phyloP scores from a whole-genome alignment of 2,888 invertebrate species.

The Polyommatus icarus region DNA sequence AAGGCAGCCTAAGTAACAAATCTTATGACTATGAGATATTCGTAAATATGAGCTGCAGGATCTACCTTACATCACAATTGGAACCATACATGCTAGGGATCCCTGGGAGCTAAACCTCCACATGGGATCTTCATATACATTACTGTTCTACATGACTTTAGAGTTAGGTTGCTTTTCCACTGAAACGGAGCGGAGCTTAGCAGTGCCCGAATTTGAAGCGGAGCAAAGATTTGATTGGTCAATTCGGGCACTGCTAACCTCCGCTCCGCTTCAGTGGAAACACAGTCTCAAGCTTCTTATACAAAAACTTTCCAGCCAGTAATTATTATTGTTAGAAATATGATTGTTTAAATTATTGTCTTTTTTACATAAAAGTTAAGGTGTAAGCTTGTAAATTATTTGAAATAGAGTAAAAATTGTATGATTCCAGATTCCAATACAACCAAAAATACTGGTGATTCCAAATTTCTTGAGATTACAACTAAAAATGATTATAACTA shows the following conservation, averaged over 20 bases:
- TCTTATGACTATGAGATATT: not conserved
- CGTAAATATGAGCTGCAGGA: not conserved
- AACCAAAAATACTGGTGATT: not conserved
- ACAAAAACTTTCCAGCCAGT: not conserved
- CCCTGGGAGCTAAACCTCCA: not conserved
- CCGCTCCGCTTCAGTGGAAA: too few species aligned
- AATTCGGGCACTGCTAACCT: too few species aligned
- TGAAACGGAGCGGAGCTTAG: too few species aligned
- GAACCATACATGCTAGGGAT: not conserved
- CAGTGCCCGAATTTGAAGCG: too few species aligned
- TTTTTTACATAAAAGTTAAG: not conserved
- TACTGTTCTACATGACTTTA: not conserved
- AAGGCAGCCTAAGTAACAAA: not conserved
- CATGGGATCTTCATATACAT: not conserved
- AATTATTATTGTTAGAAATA: not conserved
- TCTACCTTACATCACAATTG: slow-evolving; percentile 12
- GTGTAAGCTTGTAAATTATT: not conserved
- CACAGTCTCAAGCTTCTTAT: not conserved
- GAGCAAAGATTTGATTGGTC: too few species aligned
- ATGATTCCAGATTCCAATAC: not conserved
- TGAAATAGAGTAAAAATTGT: not conserved
- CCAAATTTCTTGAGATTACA: slow-evolving; percentile 51
- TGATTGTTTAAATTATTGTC: not conserved
- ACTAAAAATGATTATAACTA: slow-evolving; percentile 49
- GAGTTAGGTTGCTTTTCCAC: not conserved